phyloP scores from a whole-genome alignment of 2,797 vertebrate genomes.

The Echeneis naucrates region DNA sequence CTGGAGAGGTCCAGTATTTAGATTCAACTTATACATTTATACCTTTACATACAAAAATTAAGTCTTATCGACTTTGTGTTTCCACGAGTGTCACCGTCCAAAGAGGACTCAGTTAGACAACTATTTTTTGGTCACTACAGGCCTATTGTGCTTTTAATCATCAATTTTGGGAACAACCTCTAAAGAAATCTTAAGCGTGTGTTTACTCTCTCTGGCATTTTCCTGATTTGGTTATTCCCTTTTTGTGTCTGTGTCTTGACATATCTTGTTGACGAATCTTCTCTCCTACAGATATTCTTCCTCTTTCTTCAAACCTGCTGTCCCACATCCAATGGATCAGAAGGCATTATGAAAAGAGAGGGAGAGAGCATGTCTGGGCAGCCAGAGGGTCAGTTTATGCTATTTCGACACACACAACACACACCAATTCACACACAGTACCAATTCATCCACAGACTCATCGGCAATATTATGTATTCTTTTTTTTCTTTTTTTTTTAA shows the following conservation, averaged over 20 bases:
- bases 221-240: background rate
- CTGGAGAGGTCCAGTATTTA: background rate
- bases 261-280: background rate
- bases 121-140: background rate
- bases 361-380: background rate
- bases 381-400: conserved; percentile 15
- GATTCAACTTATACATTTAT: no score
- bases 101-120: no score
- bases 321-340: conserved; percentile 14
- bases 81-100: background rate
- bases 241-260: conserved; percentile 5
- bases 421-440: background rate
- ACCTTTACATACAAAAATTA: background rate
- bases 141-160: background rate
- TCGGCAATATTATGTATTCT: no score
- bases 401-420: conserved; percentile 19
- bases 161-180: background rate
- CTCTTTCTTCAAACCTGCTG: background rate
- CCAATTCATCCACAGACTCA: background rate
- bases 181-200: no score
- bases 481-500: no score
- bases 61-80: no score
- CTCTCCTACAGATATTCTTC: background rate
- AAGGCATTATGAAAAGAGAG: conserved; percentile 26
- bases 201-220: background rate